phyloP scores from a whole-genome alignment of 2,113 vertebrate genomes.

The Trematomus loennbergii region DNA sequence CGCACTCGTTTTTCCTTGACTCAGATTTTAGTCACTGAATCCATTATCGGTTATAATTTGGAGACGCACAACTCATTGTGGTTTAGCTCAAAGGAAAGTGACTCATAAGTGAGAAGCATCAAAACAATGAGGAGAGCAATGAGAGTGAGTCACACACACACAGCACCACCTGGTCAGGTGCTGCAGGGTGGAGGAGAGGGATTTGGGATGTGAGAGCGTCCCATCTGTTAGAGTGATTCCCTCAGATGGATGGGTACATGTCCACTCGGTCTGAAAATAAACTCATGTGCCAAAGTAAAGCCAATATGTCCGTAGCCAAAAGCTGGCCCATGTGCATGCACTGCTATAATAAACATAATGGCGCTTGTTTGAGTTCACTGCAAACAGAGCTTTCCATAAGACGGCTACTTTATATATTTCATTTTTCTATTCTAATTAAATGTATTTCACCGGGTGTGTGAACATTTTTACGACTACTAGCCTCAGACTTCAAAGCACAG shows the following conservation, averaged over 20 bases:
- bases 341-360: not conserved
- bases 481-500: no score
- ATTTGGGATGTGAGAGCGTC: conserved; percentile 42
- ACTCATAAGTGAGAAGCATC: conserved; percentile 15
- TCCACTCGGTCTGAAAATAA: not conserved
- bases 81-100: not conserved
- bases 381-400: no score
- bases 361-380: not conserved
- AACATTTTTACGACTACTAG: no score
- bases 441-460: no score
- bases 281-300: conserved; percentile 1
- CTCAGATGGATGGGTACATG: not conserved
- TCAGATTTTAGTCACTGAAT: not conserved
- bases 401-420: no score
- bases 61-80: not conserved
- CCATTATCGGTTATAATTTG: not conserved
- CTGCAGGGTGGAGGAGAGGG: conserved; percentile 52
- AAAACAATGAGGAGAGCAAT: conserved; percentile 32
- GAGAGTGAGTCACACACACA: not conserved
- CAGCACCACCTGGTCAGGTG: conserved; percentile 61
- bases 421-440: no score
- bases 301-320: conserved; percentile 2
- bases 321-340: not conserved
- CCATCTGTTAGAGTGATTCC: conserved; percentile 56
- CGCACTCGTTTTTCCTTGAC: no score